Base-by-base conservation (phyloP, 2,888 invertebrate genomes). In the Dynastes hyllus region DNA sequence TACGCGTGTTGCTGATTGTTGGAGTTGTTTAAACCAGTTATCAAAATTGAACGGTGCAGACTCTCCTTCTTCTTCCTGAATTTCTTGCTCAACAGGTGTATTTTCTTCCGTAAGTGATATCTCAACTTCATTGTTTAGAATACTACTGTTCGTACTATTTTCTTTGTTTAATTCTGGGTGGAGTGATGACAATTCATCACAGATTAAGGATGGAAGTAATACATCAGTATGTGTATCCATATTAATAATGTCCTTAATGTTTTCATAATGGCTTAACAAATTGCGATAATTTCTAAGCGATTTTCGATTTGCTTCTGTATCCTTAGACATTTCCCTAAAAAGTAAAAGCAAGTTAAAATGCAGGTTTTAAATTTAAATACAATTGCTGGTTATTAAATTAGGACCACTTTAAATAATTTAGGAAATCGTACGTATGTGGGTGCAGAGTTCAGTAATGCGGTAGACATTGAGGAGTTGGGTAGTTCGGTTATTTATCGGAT, bases 281-380 rank as follows among this genome's bases (percentile, higher is more conserved):
- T 58, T 58, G 22, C 40, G 40, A 32, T 58, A 73, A 13, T 58
- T 6, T 13, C 58, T 73, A 16, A 73, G 37, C 6, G 3, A 22
- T 22, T 37, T 22, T 8, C 13, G 55, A 37, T 73, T 58, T 8
- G 58, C 8, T 40, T 3, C 16, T 16, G 32, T 22, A 4, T 58
- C 73, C n/a, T 51, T 73, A 6, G 73, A 73, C 55, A 58, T 58
- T 40, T 73, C 73, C 13, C 73, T 73, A 22, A 9, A 40, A 73
- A 71, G 22, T 8, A 29, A 70, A 53, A 32, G 29, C 13, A 6
- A 53, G 16, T 53, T n/a, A 70, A n/a, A 32, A 53, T 53, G 29
- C 13, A n/a, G 6, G 29, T 37, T 40, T 11, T 32, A 32, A 32
- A 32, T 32, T 32, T 2, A 32, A 32, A 32, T 32, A 32, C 32